Percentiles rank a stretch among this genome's conserved stretches.
These are phyloP conservation scores for Trachelus stipa DNA, from an alignment of 2,888 invertebrate species.

Conservation along the genomic window DNA sequence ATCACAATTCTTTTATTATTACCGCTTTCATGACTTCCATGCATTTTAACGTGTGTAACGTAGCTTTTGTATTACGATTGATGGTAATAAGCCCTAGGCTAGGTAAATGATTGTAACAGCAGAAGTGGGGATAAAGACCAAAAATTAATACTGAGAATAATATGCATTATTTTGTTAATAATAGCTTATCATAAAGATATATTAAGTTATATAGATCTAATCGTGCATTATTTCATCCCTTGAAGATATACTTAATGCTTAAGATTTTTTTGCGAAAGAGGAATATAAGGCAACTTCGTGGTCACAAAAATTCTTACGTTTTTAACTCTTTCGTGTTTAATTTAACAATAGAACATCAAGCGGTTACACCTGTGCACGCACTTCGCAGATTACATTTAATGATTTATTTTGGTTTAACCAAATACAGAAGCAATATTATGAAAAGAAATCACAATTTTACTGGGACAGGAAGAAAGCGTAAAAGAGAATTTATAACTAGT, in stretches of 20 bases:
- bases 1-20: not conserved
- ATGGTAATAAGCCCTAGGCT: not conserved
- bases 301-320: not conserved
- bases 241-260: not conserved
- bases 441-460: not conserved
- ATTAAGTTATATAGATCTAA: slow-evolving; percentile 14
- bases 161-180: slow-evolving; percentile 26
- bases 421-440: not conserved
- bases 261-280: not conserved
- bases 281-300: not conserved
- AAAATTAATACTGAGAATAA: slow-evolving; percentile 22
- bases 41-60: not conserved
- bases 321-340: not conserved
- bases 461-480: not conserved
- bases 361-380: not conserved
- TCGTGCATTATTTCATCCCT: not conserved
- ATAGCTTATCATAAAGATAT: slow-evolving; percentile 14
- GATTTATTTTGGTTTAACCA: not conserved
- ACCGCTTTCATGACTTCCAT: not conserved
- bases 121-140: slow-evolving; percentile 20
- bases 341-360: not conserved
- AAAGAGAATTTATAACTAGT: not conserved
- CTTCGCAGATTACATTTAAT: not conserved
- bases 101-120: slow-evolving; percentile 8
- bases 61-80: slow-evolving; percentile 8